A percentile compares a stretch with the other conserved stretches of the same genome.
phyloP scores from a whole-genome alignment of 2,888 invertebrate species.

The Frankliniella fusca region DNA sequence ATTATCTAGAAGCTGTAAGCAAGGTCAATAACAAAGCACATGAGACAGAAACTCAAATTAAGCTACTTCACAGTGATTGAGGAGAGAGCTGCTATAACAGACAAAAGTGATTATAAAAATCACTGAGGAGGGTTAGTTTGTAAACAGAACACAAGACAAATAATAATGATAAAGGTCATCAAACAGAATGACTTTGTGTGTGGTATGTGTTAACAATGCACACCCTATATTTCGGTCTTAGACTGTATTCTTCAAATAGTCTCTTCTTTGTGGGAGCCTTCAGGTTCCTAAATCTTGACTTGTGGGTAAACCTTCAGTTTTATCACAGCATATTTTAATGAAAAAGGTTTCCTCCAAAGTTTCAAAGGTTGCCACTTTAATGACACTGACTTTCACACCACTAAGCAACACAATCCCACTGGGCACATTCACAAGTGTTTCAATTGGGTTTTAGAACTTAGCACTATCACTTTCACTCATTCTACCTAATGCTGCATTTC shows the following conservation, averaged over 20 bases:
- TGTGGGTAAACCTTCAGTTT: constrained; percentile 25
- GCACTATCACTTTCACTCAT: constrained; percentile 29
- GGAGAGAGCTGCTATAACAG: not conserved
- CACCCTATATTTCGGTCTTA: too few relatives aligned
- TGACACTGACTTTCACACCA: not conserved
- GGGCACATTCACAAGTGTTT: not conserved
- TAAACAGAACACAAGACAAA: constrained; percentile 9
- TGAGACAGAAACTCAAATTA: not conserved
- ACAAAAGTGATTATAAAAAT: not conserved
- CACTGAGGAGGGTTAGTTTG: not conserved
- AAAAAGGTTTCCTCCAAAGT: constrained; percentile 1
- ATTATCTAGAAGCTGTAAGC: too few relatives aligned
- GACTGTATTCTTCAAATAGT: not conserved
- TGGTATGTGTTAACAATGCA: not conserved
- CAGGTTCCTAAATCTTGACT: not conserved
- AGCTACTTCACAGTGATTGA: constrained; percentile 5
- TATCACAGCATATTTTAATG: constrained; percentile 20
- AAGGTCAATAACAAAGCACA: not conserved
- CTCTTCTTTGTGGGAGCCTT: not conserved
- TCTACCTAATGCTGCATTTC: constrained; percentile 35
- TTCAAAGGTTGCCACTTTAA: not conserved
- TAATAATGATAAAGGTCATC: not conserved
- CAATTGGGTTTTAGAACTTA: not conserved
- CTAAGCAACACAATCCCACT: not conserved
- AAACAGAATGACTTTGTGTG: not conserved